Base-by-base conservation (phyloP, 2,797 vertebrate genomes). In the Anguilla megastoma region DNA sequence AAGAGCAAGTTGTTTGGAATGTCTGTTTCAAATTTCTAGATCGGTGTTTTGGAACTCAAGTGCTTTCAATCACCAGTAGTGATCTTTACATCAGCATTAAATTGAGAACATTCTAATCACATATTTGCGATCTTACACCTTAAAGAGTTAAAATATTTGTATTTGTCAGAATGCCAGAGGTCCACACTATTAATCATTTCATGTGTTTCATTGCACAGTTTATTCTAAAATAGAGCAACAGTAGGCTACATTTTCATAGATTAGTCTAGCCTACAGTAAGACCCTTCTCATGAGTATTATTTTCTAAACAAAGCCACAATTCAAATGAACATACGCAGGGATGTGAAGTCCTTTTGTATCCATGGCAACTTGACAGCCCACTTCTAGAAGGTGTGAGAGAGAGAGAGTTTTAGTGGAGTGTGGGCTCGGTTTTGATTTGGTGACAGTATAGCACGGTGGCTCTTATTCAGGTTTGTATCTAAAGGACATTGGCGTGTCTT, bases 331-430 rank as follows among this genome's bases (percentile, higher is more conserved):
- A 63, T 84, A 85, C 58, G 48, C 79, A 76, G 16, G 16, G 41
- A 52, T 88, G 69, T 45, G 83, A 83, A 88, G 84, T 76, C 88
- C 84, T 85, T 88, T 84, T 80, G 90, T 91, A 89, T 90, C 92
- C 90, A 91, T 93, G 89, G 91, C 87, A 90, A 92, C 91, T 86
- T 88, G 56, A 52, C 87, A 89, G 85, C 63, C 88, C 80, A 79
- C 52, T 88, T 84, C 27, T 52, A 58, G 85, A 24, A 87, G 89
- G 87, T 90, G 41, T 87, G 36, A 33, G 71, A 63, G 14, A 24
- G 58, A 69, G 9, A 74, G 63, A 33, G 85, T 86, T 60, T 87
- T 30, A 16, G 21, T n/a, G 36, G 50, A 56, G 16, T 45, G n/a
- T n/a, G 24, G 83, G 84, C 74, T 60, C 24, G 80, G 71, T 87